These are phyloP conservation scores for Chaetodon auriga DNA, from an alignment of 2,113 vertebrate species.

Conservation along the genomic window DNA sequence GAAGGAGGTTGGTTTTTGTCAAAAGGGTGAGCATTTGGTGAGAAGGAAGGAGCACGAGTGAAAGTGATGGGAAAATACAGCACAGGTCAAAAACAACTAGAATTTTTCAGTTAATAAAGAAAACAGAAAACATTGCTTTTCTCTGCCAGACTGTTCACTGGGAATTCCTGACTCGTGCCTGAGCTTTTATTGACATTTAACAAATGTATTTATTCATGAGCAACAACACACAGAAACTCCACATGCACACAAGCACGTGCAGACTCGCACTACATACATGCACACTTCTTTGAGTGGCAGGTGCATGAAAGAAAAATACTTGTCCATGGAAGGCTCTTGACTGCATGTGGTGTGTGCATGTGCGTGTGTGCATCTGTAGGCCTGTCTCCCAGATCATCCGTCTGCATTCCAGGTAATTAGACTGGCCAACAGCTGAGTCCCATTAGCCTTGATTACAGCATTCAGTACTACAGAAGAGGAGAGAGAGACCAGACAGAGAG, in stretches of 20 bases:
- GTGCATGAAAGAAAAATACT: constrained; percentile 33
- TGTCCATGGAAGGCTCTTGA: background rate
- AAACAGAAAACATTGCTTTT: constrained; percentile 1
- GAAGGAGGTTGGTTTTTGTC: background rate
- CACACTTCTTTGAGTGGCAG: constrained; percentile 43
- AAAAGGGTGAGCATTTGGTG: background rate
- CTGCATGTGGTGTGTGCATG: background rate
- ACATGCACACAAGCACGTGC: constrained; percentile 11
- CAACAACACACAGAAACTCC: constrained; percentile 11
- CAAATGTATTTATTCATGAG: constrained; percentile 23
- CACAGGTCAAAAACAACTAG: background rate
- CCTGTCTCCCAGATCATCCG: constrained; percentile 68
- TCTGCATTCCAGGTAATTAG: constrained; percentile 85
- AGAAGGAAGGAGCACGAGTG: background rate
- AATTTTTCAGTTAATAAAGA: constrained; percentile 27
- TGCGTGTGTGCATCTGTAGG: constrained; percentile 42
- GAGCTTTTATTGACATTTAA: constrained; percentile 49
- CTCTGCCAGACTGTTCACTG: constrained; percentile 13
- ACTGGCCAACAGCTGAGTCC: constrained; percentile 82
- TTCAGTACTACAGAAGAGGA: constrained; percentile 63
- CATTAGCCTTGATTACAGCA: constrained; percentile 83
- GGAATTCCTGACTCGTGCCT: constrained; percentile 26
- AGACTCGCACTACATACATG: background rate
- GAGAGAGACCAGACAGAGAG: constrained; percentile 33
- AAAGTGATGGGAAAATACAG: constrained; percentile 32